phyloP scores from a whole-genome alignment of 1,140 invertebrate species.

The Diabrotica virgifera region DNA sequence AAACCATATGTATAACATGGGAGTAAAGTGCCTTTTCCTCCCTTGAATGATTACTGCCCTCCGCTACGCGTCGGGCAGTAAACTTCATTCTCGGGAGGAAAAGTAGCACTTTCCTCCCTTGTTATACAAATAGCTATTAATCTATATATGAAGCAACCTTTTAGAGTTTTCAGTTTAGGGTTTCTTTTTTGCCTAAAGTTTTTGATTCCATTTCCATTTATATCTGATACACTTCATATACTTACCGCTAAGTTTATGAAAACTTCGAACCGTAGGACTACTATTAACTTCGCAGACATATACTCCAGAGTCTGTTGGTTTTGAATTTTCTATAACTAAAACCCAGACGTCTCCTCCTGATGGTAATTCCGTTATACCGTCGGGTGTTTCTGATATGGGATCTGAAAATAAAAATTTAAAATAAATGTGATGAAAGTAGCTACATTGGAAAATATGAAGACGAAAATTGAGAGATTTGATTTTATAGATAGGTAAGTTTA shows the following conservation, averaged over 20 bases:
- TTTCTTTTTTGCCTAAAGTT: not conserved
- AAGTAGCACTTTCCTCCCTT: too few relatives aligned
- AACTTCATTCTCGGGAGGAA: too few relatives aligned
- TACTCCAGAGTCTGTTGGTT: slow-evolving; percentile 67
- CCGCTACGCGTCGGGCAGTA: too few relatives aligned
- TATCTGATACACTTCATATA: slow-evolving; percentile 16
- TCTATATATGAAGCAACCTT: not conserved
- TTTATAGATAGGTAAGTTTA: too few relatives aligned
- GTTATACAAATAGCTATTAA: too few relatives aligned
- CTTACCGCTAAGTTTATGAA: slow-evolving; percentile 71
- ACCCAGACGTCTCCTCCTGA: slow-evolving; percentile 80
- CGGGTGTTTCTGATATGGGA: not conserved
- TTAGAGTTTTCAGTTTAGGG: slow-evolving; percentile 13
- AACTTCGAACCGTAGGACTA: slow-evolving; percentile 70
- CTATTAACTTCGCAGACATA: slow-evolving; percentile 82
- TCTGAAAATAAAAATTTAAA: too few relatives aligned
- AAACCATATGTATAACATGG: too few relatives aligned
- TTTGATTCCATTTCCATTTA: not conserved
- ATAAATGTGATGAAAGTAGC: too few relatives aligned
- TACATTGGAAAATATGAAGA: too few relatives aligned
- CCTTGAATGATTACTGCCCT: too few relatives aligned
- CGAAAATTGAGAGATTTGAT: too few relatives aligned
- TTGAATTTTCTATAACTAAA: slow-evolving; percentile 68
- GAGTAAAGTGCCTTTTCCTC: too few relatives aligned
- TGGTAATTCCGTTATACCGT: slow-evolving; percentile 36